Evolutionary conservation across 2,113 vertebrate species (phyloP).

Genomic region (Periophthalmodon schlosseri): DNA sequence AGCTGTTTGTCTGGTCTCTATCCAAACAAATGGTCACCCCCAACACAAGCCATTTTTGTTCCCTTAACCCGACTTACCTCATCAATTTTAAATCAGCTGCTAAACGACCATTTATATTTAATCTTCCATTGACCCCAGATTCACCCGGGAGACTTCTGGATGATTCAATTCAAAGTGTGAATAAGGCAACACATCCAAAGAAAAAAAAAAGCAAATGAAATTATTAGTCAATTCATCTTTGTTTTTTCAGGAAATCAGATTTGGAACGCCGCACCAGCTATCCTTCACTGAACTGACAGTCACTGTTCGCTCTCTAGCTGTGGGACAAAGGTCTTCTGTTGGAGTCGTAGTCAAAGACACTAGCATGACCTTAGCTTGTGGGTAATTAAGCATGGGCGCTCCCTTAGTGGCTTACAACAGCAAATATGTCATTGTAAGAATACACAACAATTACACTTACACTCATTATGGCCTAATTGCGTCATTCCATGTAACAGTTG

Average conservation of each 20-base stretch:
- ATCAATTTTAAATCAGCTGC: slow-evolving; percentile 5
- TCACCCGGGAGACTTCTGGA: not conserved
- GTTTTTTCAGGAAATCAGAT: not conserved
- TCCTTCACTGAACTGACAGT: slow-evolving; percentile 27
- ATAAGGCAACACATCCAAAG: not conserved
- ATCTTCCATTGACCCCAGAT: not conserved
- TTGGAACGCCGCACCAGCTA: not conserved
- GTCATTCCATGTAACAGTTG: slow-evolving; percentile 54
- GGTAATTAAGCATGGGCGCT: slow-evolving; percentile 59
- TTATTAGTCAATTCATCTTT: slow-evolving; percentile 9
- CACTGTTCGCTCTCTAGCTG: slow-evolving; percentile 2
- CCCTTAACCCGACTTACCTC: slow-evolving; percentile 3
- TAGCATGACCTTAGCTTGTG: slow-evolving; percentile 61
- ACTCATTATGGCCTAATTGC: slow-evolving; percentile 64
- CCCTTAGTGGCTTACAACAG: slow-evolving; percentile 55
- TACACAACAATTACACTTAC: slow-evolving; percentile 70
- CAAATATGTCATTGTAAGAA: slow-evolving; percentile 70
- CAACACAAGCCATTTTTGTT: not conserved
- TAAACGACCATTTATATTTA: slow-evolving; percentile 10
- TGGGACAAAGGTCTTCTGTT: slow-evolving; percentile 44
- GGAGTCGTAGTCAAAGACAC: slow-evolving; percentile 50
- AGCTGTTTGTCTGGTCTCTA: slow-evolving; percentile 8
- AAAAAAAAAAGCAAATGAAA: slow-evolving; percentile 7
- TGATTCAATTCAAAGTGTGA: not conserved
- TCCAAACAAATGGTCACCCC: slow-evolving; percentile 10